A percentile compares a stretch with the other conserved stretches of the same genome.
Evolutionary conservation across 1,140 invertebrate genomes (phyloP).

Genomic region (Drosophila repletoides): DNA sequence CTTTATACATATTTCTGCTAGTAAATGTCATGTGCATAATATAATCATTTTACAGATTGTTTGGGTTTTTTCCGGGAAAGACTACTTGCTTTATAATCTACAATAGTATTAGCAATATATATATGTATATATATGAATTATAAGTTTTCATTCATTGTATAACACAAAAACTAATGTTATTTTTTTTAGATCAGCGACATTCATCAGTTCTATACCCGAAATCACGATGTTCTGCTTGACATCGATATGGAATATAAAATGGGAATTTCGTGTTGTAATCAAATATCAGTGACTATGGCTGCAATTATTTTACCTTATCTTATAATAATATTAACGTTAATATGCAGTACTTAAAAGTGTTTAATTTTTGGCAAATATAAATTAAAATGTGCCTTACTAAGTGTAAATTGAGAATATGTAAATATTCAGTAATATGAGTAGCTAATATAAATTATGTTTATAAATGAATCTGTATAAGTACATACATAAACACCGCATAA

Average conservation of each 20-base stretch:
- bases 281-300: conserved; percentile 19
- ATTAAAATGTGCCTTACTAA: conserved; percentile 73
- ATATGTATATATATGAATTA: background rate
- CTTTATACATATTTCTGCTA: too few species aligned
- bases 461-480: conserved; percentile 25
- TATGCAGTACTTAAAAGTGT: conserved; percentile 49
- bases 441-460: conserved; percentile 31
- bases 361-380: conserved; percentile 53
- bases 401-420: conserved; percentile 64
- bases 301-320: conserved; percentile 38
- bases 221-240: conserved; percentile 76
- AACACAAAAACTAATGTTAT: background rate
- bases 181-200: conserved; percentile 78
- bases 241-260: conserved; percentile 82
- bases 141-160: too few species aligned
- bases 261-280: conserved; percentile 63
- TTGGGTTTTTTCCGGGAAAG: too few species aligned
- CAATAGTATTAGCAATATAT: background rate
- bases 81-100: too few species aligned
- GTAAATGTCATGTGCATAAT: too few species aligned
- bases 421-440: conserved; percentile 31
- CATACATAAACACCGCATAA: too few species aligned
- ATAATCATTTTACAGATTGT: too few species aligned
- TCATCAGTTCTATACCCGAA: conserved; percentile 81
- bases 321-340: conserved; percentile 35